Conservation (phyloP, 2,888 invertebrate genomes). For the Mechanitis messenoides region DNA sequence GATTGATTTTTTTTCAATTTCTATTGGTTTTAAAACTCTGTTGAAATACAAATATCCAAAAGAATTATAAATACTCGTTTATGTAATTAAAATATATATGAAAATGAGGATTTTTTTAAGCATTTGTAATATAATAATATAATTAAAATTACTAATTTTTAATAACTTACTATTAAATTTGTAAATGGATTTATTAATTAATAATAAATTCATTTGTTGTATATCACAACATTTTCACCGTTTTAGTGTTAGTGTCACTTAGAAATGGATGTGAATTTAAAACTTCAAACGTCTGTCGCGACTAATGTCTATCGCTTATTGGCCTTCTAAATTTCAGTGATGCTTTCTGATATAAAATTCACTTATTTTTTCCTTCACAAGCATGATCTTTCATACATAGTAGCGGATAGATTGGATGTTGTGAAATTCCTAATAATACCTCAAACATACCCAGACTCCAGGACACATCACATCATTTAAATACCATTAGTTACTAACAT, state of each 20-base stretch:
- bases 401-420: conserved; percentile 61
- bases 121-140: no score
- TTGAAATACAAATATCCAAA: no score
- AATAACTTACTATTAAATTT: conserved; percentile 6
- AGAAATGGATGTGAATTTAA: conserved; percentile 45
- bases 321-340: conserved; percentile 47
- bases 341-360: conserved; percentile 43
- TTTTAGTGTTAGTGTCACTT: conserved; percentile 54
- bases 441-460: conserved; percentile 45
- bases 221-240: conserved; percentile 42
- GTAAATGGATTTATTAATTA: conserved; percentile 35
- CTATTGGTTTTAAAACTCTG: no score
- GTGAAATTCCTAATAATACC: conserved; percentile 39
- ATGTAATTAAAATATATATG: no score
- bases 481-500: conserved; percentile 46
- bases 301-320: conserved; percentile 48
- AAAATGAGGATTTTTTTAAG: no score
- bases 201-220: conserved; percentile 37
- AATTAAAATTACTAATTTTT: no score
- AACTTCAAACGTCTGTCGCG: conserved; percentile 30
- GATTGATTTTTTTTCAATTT: no score
- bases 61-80: no score
- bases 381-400: conserved; percentile 52
- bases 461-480: conserved; percentile 48
- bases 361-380: conserved; percentile 35